Percentiles rank a stretch among this genome's conserved stretches.
Evolutionary conservation across 1,140 invertebrate species (phyloP).

Genomic region (Drosophila asahinai): DNA sequence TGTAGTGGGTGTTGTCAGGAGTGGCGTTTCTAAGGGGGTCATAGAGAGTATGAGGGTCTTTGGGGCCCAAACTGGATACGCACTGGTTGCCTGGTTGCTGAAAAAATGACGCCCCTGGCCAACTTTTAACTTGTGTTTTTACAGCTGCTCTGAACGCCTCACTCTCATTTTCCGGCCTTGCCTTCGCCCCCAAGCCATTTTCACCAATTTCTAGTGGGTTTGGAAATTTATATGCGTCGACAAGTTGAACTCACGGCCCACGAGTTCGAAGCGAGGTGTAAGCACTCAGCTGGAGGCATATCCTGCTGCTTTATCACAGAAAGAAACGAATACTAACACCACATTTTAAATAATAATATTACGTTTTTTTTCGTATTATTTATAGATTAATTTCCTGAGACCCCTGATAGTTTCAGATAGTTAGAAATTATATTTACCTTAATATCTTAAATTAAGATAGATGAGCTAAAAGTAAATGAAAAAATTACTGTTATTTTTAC

Average conservation of each 20-base stretch:
- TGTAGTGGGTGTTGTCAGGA: background rate
- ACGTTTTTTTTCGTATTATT: no score
- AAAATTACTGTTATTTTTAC: no score
- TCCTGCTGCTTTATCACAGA: background rate
- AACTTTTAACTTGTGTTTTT: conserved; percentile 68
- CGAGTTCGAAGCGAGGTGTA: conserved; percentile 5
- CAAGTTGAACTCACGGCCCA: conserved; percentile 37
- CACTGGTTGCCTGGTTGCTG: conserved; percentile 46
- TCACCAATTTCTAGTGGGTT: conserved; percentile 26
- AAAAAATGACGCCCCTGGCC: conserved; percentile 42
- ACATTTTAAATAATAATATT: no score
- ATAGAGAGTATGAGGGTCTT: background rate
- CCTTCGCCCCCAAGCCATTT: background rate
- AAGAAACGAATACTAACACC: background rate
- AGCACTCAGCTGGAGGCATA: conserved; percentile 19
- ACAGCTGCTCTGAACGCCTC: conserved; percentile 39
- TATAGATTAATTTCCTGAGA: no score
- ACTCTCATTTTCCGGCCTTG: background rate
- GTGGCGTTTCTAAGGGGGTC: background rate
- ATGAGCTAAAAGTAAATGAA: no score
- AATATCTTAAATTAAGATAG: no score
- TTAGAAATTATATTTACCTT: no score
- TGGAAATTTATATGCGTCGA: conserved; percentile 69
- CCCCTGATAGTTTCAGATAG: no score
- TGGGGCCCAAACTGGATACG: no score